Evolutionary conservation across 2,888 invertebrate species (phyloP).

Genomic region (Melitaea athalia): DNA sequence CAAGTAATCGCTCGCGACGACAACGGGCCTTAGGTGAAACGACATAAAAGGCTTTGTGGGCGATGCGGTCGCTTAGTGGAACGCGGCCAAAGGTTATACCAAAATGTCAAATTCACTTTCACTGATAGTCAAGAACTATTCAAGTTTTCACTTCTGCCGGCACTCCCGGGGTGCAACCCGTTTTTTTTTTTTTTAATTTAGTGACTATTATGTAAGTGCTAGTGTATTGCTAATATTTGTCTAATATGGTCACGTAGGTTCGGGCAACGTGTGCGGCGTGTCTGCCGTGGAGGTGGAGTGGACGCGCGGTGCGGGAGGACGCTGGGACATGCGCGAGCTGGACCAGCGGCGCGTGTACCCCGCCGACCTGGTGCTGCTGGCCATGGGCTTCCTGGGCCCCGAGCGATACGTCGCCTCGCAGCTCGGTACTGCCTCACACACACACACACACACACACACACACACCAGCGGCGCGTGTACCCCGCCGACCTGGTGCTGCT

Average conservation of each 20-base stretch:
- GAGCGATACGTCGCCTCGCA: constrained; percentile 94
- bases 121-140: too few species aligned
- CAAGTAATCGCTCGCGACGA: too few species aligned
- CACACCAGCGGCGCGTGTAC: constrained; percentile 85
- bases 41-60: too few species aligned
- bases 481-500: constrained; percentile 93
- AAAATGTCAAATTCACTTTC: too few species aligned
- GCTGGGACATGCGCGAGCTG: constrained; percentile 96
- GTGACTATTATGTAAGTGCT: not conserved
- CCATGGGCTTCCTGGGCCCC: constrained; percentile 99
- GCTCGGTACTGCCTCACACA: constrained; percentile 47
- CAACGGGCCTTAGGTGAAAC: too few species aligned
- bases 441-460: constrained; percentile 70
- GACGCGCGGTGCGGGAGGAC: constrained; percentile 94
- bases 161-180: too few species aligned
- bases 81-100: too few species aligned
- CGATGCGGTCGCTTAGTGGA: too few species aligned
- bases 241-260: constrained; percentile 52
- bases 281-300: constrained; percentile 95
- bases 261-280: constrained; percentile 95
- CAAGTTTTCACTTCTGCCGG: too few species aligned
- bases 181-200: too few species aligned
- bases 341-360: constrained; percentile 90
- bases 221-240: not conserved
- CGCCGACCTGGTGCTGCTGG: constrained; percentile 95